A percentile compares a stretch with the other conserved stretches of the same genome.
Conservation (phyloP, 2,113 vertebrate genomes). For the Apteryx owenii region DNA sequence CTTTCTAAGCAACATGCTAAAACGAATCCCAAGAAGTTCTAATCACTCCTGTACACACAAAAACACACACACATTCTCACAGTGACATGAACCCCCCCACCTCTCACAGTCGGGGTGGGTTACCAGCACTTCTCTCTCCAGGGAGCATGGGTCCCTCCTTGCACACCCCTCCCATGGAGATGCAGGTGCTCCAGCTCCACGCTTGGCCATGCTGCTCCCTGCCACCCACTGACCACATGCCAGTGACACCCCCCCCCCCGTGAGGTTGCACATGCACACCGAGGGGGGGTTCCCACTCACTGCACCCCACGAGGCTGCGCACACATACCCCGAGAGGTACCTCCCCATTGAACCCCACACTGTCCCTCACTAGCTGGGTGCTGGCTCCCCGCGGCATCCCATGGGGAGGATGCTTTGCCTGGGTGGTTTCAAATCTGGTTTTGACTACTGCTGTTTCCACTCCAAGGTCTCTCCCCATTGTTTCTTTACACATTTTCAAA, state of each 20-base stretch:
- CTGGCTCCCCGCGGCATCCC: too few species aligned
- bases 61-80: background rate
- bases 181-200: background rate
- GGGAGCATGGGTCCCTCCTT: rapidly evolving
- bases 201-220: rapidly evolving
- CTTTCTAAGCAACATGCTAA: background rate
- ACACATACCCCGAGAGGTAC: rapidly evolving
- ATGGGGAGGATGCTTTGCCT: too few species aligned
- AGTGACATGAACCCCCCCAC: rapidly evolving
- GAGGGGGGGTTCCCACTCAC: rapidly evolving
- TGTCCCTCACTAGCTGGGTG: too few species aligned
- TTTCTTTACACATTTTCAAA: too few species aligned
- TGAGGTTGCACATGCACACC: rapidly evolving
- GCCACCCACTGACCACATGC: rapidly evolving
- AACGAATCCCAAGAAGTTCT: background rate
- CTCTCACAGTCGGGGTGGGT: background rate
- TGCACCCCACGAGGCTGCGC: rapidly evolving
- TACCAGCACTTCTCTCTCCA: background rate
- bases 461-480: too few species aligned
- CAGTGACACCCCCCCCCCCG: rapidly evolving
- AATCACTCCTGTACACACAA: rapidly evolving
- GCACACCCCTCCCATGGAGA: rapidly evolving
- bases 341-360: rapidly evolving
- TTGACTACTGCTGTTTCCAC: too few species aligned
- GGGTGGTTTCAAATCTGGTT: too few species aligned